Evolutionary conservation across 1,140 invertebrate species (phyloP).

Genomic region (Colletes latitarsis): DNA sequence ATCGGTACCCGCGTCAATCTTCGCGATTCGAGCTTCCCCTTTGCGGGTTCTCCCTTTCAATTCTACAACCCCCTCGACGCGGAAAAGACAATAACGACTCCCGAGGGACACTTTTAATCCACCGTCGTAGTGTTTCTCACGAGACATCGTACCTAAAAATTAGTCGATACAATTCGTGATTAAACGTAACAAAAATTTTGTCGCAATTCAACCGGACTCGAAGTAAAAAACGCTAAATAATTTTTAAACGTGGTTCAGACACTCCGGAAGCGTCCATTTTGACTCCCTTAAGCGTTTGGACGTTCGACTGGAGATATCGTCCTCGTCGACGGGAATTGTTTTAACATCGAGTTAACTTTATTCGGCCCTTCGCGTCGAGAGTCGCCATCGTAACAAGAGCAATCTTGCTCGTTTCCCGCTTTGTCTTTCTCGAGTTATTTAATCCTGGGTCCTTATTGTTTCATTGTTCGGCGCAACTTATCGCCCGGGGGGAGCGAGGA

Average conservation of each 20-base stretch:
- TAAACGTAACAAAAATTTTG: too few species aligned
- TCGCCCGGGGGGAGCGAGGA: neutral
- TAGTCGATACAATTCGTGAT: too few species aligned
- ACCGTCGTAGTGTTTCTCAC: too few species aligned
- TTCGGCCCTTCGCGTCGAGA: neutral
- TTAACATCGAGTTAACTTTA: conserved; percentile 34
- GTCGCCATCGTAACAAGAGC: neutral
- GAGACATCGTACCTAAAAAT: too few species aligned
- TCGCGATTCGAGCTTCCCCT: neutral
- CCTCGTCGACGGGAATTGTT: conserved; percentile 13
- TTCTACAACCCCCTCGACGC: too few species aligned
- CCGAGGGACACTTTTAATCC: too few species aligned
- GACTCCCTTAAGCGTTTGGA: neutral
- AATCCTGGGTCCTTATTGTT: neutral
- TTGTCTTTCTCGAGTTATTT: neutral
- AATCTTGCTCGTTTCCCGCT: neutral
- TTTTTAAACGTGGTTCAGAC: too few species aligned
- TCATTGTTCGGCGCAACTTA: conserved; percentile 6
- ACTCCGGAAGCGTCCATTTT: too few species aligned
- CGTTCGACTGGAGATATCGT: neutral
- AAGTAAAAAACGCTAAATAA: too few species aligned
- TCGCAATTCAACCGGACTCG: too few species aligned
- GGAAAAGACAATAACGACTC: too few species aligned
- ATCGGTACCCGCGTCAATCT: neutral
- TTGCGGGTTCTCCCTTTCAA: too few species aligned